Base-by-base conservation (phyloP, 1,140 invertebrate genomes). In the Achroia grisella region DNA sequence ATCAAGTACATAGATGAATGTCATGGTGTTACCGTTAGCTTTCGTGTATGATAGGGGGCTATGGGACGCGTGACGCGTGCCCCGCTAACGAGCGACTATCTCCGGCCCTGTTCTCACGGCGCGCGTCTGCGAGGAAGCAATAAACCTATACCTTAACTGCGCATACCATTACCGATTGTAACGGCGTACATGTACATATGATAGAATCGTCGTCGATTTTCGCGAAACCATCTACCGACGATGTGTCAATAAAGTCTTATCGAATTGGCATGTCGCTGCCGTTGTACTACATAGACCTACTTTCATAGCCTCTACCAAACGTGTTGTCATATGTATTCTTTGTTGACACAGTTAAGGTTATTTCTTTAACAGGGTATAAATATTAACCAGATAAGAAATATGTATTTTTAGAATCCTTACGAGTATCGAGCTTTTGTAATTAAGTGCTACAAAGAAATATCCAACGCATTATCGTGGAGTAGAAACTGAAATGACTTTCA, bases 121-220 rank as follows among this genome's bases (percentile, higher is more conserved):
- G 62, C 60, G 41, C 56, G 54, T 62, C 65, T 45, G 68, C 67
- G 52, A 77, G 80, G 80, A 84, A 84, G 80, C 59, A 81, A 84
- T 84, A 84, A 84, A 71, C 64, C 71, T 72, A 77, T 71, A 73
- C 80, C 74, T 73, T 84, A 82, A 80, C 80, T 79, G 76, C 76
- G 75, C 68, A 71, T 58, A 64, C 63, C 71, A 82, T 85, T 85
- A 82, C 78, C 64, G 71, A 77, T 74, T 75, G 67, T 78, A 77
- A 78, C 79, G 73, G 74, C 61, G 50, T 54, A 51, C 54, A 60
- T 56, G 50, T 64, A n/a, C n/a, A n/a, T n/a, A 48, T 59, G 77
- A 80, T 76, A 80, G 63, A 68, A 78, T 76, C 71, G 61, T 43
- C 52, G 56, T 56, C 62, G 66, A 72, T 67, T 23, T 48, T 46